Base-by-base conservation (phyloP, 2,888 invertebrate genomes). In the Protophormia terraenovae region DNA sequence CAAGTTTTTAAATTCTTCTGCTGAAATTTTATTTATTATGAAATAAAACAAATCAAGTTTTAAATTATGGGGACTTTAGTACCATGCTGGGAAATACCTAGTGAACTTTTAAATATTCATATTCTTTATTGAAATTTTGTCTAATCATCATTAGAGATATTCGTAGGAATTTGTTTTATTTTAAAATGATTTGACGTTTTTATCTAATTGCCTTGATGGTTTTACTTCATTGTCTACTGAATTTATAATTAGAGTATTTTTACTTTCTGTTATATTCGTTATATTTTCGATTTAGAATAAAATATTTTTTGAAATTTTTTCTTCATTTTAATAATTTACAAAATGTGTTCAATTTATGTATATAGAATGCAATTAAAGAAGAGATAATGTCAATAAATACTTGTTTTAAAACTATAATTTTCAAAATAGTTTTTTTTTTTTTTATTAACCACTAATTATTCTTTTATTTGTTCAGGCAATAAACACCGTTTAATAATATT, bases 11-110 rank as follows among this genome's bases (percentile, higher is more conserved):
- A 7, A 38, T 29, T 60, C 35, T 62, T 67, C 29, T 27, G 10
- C 4, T n/a, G 22, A 12, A 5, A 27, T 27, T 67, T 2, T n/a
- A 14, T 64, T 45, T 38, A 7, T 50, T 14, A 64, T 41, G 53
- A 76, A 41, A 66, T 29, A 35, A 3, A n/a, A 7, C 19, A 22
- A 38, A 76, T 32, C 76, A 47, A 53, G 64, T 66, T 76, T 41
- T 0, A 10, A 64, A 14, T 27, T 29, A 12, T 10, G 24, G 50
- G 8, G 47, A 73, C 35, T 73, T 73, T 73, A n/a, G 6, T 32
- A 62, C 7, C 24, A 24, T 5, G 7, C 24, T 71, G 69, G 53
- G 12, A 55, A 71, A 55, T 71, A 71, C 53, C 24, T 29, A 47
- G 35, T 24, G 35, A 32, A 67, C 19, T n/a, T 58, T 27, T 35